A percentile compares a stretch with the other conserved stretches of the same genome.
Conservation (phyloP, 2,797 vertebrate species). For the Jordanella pulchra region DNA sequence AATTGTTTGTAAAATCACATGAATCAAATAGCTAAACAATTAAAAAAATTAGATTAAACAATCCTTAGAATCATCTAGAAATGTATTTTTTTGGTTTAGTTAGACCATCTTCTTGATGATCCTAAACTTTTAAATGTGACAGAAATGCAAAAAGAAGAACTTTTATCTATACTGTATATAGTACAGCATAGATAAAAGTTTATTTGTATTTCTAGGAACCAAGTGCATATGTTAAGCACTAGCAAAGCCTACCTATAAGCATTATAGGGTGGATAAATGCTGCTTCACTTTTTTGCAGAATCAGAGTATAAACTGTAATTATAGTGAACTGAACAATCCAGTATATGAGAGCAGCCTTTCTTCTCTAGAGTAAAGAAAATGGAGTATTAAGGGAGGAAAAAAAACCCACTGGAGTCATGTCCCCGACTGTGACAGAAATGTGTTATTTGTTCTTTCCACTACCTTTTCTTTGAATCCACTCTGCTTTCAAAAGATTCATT, state of each 20-base stretch:
- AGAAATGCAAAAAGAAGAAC: too few species aligned
- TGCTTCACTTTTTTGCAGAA: neutral
- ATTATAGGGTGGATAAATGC: neutral
- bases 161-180: neutral
- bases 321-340: constrained; percentile 31
- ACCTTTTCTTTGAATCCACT: constrained; percentile 24
- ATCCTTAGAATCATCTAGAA: too few species aligned
- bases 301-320: constrained; percentile 29
- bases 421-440: constrained; percentile 5
- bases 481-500: constrained; percentile 26
- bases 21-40: too few species aligned
- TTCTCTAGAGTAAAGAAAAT: constrained; percentile 15
- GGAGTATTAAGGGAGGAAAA: constrained; percentile 2
- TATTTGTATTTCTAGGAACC: constrained; percentile 7
- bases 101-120: too few species aligned
- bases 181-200: neutral
- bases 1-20: too few species aligned
- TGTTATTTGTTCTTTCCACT: neutral
- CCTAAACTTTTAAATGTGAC: too few species aligned
- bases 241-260: neutral
- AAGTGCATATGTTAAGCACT: neutral
- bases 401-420: constrained; percentile 15
- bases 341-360: constrained; percentile 15
- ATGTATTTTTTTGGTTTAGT: too few species aligned
- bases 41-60: too few species aligned